Evolutionary conservation across 2,797 vertebrate species (phyloP).

Genomic region (Pangasius macronema): DNA sequence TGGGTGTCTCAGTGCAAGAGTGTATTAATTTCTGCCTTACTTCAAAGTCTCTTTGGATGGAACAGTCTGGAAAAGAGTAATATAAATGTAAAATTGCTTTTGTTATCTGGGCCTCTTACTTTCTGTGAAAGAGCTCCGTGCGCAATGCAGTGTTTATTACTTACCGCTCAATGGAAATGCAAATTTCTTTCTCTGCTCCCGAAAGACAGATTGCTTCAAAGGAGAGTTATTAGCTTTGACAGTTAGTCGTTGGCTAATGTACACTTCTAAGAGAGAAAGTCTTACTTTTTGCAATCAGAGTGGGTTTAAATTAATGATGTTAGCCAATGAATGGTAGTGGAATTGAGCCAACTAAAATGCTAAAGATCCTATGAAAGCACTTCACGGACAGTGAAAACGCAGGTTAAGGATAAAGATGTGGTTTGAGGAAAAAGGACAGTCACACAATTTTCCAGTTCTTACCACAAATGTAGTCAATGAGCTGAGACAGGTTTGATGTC

Average conservation of each 20-base stretch:
- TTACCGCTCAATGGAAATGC: constrained; percentile 2
- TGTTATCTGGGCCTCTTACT: constrained; percentile 1
- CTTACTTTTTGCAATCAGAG: constrained; percentile 16
- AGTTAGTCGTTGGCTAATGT: constrained; percentile 38
- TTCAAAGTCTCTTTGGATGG: constrained; percentile 25
- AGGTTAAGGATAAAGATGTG: constrained; percentile 12
- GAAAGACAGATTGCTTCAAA: constrained; percentile 28
- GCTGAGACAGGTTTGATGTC: background rate
- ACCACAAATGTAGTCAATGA: background rate
- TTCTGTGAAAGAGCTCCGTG: constrained; percentile 1
- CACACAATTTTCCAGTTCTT: background rate
- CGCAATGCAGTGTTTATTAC: constrained; percentile 8
- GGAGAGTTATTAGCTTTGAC: constrained; percentile 42
- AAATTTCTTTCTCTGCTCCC: constrained; percentile 21
- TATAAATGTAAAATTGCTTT: constrained; percentile 30
- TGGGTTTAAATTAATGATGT: constrained; percentile 33
- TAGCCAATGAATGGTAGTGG: background rate
- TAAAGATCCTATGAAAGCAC: constrained; percentile 1
- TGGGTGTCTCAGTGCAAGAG: background rate
- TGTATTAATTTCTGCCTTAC: constrained; percentile 2
- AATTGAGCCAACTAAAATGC: constrained; percentile 6
- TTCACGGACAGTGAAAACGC: constrained; percentile 11
- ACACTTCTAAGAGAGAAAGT: constrained; percentile 20
- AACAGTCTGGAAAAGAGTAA: background rate
- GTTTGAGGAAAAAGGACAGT: background rate